Evolutionary conservation across 2,888 invertebrate genomes (phyloP), one percentile per base, ranked within the genome.

Genomic region (Drepanosiphum platanoidis): DNA sequence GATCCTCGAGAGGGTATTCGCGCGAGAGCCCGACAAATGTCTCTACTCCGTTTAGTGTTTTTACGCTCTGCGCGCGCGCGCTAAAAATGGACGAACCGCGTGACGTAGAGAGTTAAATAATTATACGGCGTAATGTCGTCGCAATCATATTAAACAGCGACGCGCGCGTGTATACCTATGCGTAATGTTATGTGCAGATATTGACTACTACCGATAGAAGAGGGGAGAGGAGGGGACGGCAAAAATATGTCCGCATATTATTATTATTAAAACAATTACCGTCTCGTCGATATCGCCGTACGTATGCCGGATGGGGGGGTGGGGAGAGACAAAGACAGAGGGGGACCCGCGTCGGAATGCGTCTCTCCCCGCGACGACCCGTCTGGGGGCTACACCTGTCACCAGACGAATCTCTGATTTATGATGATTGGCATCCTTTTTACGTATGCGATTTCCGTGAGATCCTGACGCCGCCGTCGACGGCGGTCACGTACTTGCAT

Each of bases 361-460:
- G 75, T 58, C 27, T 74, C 52, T 58, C 27, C 34, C 34, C 58
- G 27, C 36, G 58, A 34, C 75, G 75, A 36, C 75, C 15, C 32
- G 75, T 75, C 75, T 75, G 75, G 58, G 1, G 36, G 42, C 77
- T 18, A 61, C 27, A 11, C 64, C 32, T 27, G 77, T 36, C 61
- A 39, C 77, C 61, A 36, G 39, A 61, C 77, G 77, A 8, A 36
- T 61, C 61, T 61, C 61, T 64, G 77, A 78, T 78, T 78, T 64
- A 78, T 30, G 77, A 30, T 30, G 77, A 64, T 78, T 64, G 64
- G 30, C 30, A 18, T 39, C 64, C 61, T 64, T 64, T 78, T 78
- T 22, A 27, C 39, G 61, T 39, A 30, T 18, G 77, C 39, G 27
- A 39, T 78, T 78, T 42, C 77, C 77, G 77, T 39, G 77, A 27